phyloP scores from a whole-genome alignment of 2,888 invertebrate genomes.

The Palloptera scutellata region DNA sequence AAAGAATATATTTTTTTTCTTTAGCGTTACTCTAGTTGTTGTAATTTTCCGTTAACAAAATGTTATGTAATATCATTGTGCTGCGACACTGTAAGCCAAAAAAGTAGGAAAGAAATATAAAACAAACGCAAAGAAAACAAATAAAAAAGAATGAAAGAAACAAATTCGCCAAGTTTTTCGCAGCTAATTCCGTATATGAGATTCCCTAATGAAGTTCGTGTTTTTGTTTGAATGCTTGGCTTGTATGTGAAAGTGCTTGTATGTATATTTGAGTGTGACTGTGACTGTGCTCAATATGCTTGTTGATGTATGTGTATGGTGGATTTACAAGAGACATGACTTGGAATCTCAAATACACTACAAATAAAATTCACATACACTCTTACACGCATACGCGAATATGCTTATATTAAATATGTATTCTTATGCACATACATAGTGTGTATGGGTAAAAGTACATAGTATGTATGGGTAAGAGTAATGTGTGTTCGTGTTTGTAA shows the following conservation, averaged over 20 bases:
- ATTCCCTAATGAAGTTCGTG: conserved; percentile 16
- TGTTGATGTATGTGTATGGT: background rate
- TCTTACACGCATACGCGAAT: background rate
- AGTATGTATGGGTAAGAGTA: conserved; percentile 3
- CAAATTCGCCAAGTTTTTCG: too few relatives aligned
- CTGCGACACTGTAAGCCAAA: background rate
- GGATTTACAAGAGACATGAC: conserved; percentile 14
- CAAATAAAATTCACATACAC: conserved; percentile 16
- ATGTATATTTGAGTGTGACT: background rate
- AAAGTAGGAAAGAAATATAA: background rate
- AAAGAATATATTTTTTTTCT: background rate
- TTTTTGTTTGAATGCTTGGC: too few relatives aligned
- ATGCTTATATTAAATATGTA: background rate
- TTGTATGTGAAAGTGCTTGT: background rate
- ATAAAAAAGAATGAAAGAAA: too few relatives aligned
- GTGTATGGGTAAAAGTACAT: conserved; percentile 1
- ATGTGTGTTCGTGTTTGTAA: conserved; percentile 10
- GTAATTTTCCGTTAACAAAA: too few relatives aligned
- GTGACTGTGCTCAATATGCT: background rate
- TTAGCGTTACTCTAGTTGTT: background rate
- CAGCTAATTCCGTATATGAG: conserved; percentile 21
- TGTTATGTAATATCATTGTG: background rate
- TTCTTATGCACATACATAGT: background rate
- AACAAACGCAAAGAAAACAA: background rate
- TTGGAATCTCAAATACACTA: conserved; percentile 26